phyloP scores from a whole-genome alignment of 2,888 invertebrate species.

The Campoletis raptor region DNA sequence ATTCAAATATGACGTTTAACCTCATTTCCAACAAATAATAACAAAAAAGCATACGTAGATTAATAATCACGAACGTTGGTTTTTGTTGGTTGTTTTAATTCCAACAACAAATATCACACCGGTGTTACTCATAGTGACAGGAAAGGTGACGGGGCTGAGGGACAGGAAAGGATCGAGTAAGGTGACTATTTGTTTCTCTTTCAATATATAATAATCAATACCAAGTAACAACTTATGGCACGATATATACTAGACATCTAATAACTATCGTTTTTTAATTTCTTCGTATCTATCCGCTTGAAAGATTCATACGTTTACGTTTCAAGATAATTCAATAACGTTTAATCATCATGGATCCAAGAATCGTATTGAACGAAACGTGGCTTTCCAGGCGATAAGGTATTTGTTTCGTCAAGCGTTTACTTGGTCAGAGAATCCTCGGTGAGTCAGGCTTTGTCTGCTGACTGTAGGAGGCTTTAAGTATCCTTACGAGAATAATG shows the following conservation, averaged over 20 bases:
- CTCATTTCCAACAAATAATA: constrained; percentile 13
- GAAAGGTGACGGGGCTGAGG: not conserved
- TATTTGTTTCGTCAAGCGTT: not conserved
- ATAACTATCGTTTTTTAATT: not conserved
- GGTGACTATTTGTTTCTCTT: not conserved
- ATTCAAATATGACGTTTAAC: not conserved
- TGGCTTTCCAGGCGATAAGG: not conserved
- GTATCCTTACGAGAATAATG: not conserved
- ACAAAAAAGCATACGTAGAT: constrained; percentile 28
- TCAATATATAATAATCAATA: constrained; percentile 26
- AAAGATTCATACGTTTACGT: not conserved
- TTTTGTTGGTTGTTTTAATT: constrained; percentile 51
- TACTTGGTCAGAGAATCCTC: not conserved
- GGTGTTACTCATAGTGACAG: constrained; percentile 6
- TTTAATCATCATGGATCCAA: not conserved
- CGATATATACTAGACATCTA: constrained; percentile 34
- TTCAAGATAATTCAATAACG: not conserved
- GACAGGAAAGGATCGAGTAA: not conserved
- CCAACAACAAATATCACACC: constrained; percentile 49
- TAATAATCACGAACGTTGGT: constrained; percentile 25
- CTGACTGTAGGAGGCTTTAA: not conserved
- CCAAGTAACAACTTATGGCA: constrained; percentile 30
- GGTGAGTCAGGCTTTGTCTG: not conserved
- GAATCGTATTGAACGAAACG: not conserved
- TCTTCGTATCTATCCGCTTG: not conserved